These are phyloP conservation scores for Drosophila fungiperda DNA, from an alignment of 2,888 invertebrate genomes.

Conservation along the genomic window DNA sequence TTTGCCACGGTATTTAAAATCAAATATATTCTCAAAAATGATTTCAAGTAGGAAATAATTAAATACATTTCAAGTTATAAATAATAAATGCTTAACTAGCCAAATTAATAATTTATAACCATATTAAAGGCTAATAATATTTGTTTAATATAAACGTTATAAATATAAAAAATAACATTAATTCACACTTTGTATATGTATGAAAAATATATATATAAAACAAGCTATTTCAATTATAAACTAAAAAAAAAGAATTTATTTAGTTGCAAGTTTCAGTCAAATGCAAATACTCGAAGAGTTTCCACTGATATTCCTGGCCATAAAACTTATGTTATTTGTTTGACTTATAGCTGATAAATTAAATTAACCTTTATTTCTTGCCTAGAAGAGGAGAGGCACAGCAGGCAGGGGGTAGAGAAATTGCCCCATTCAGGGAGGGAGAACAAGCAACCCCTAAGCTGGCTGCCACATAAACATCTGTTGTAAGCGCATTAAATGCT, in stretches of 20 bases:
- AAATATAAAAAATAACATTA: too few species aligned
- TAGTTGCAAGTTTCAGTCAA: conserved; percentile 1
- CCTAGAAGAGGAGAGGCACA: not conserved
- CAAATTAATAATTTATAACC: not conserved
- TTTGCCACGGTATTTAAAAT: too few species aligned
- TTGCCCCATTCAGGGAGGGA: not conserved
- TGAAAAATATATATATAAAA: too few species aligned
- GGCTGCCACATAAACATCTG: conserved; percentile 64
- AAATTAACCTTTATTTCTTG: conserved; percentile 26
- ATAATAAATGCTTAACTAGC: not conserved
- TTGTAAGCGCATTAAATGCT: conserved; percentile 70
- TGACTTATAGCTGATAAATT: conserved; percentile 41
- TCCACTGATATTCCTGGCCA: conserved; percentile 24
- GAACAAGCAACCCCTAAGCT: conserved; percentile 36
- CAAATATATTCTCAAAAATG: not conserved
- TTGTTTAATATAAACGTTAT: too few species aligned
- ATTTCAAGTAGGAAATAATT: not conserved
- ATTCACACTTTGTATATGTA: too few species aligned
- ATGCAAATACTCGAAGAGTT: not conserved
- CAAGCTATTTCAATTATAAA: not conserved
- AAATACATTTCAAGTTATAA: not conserved
- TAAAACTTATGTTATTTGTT: conserved; percentile 24
- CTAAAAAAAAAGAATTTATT: not conserved
- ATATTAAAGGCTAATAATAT: too few species aligned
- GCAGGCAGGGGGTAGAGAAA: not conserved